Percentiles rank a stretch among this genome's conserved stretches.
Conservation (phyloP, 2,888 invertebrate genomes). For the Stomorhina lunata region DNA sequence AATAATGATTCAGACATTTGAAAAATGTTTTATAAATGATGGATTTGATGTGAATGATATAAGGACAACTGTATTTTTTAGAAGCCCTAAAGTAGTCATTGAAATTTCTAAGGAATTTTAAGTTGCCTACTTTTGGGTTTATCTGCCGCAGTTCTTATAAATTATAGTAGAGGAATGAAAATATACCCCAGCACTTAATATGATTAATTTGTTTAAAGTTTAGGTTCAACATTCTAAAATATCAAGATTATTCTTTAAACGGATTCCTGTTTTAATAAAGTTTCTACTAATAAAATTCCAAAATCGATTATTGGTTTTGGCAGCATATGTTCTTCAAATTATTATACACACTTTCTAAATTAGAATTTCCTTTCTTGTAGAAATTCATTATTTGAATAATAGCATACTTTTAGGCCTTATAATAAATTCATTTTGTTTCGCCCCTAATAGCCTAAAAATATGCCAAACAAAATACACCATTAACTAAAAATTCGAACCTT, state of each 20-base stretch:
- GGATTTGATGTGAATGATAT: slow-evolving; percentile 1
- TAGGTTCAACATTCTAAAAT: neutral
- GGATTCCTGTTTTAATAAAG: too few relatives aligned
- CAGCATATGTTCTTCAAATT: neutral
- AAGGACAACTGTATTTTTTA: neutral
- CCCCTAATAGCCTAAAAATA: neutral
- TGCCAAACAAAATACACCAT: neutral
- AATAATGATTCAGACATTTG: neutral
- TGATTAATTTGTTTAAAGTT: neutral
- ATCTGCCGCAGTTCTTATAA: neutral
- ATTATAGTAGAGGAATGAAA: neutral
- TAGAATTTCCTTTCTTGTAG: neutral
- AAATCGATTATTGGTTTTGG: too few relatives aligned
- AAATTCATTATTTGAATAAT: neutral
- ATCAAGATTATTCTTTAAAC: too few relatives aligned
- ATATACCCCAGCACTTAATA: neutral
- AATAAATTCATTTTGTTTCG: neutral
- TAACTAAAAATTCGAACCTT: neutral
- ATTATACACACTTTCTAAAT: neutral
- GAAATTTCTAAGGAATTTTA: neutral
- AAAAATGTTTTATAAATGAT: slow-evolving; percentile 4
- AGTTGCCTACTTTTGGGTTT: neutral
- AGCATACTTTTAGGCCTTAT: neutral
- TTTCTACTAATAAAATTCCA: too few relatives aligned
- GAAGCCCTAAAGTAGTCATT: neutral